A percentile compares a stretch with the other conserved stretches of the same genome.
phyloP scores from a whole-genome alignment of 2,113 vertebrate species.

The Gadus macrocephalus region DNA sequence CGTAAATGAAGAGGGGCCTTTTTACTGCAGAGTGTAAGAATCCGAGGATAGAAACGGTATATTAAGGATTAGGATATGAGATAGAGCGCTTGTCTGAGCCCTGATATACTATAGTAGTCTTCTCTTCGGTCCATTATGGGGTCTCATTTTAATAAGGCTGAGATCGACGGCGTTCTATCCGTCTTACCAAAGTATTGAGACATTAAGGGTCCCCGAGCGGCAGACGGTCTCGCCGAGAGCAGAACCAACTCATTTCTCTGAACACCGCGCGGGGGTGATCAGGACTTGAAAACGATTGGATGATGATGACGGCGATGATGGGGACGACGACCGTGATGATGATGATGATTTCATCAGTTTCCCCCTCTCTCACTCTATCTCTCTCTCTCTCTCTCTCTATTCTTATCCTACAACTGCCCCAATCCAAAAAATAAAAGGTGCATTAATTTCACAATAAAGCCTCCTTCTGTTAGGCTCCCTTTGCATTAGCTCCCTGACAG shows the following conservation, averaged over 20 bases:
- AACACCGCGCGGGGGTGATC: conserved; percentile 54
- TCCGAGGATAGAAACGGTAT: too few species aligned
- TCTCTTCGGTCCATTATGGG: too few species aligned
- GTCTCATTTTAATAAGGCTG: too few species aligned
- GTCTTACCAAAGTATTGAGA: conserved; percentile 16
- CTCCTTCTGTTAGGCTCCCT: background rate
- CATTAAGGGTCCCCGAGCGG: conserved; percentile 7
- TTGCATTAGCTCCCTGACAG: conserved; percentile 50
- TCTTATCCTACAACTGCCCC: conserved; percentile 16
- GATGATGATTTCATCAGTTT: conserved; percentile 56
- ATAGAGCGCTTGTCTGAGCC: too few species aligned
- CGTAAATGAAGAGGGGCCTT: too few species aligned
- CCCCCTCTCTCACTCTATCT: conserved; percentile 9
- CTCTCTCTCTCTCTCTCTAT: conserved; percentile 37
- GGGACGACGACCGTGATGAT: too few species aligned
- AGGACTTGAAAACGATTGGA: conserved; percentile 58
- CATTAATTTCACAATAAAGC: conserved; percentile 62
- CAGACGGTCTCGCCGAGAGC: conserved; percentile 43
- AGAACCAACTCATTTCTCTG: conserved; percentile 32
- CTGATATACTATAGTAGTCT: too few species aligned
- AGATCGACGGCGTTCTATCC: too few species aligned
- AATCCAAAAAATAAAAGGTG: conserved; percentile 49
- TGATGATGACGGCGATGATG: conserved; percentile 22
- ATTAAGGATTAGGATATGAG: too few species aligned
- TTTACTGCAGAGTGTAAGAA: too few species aligned